Base-by-base conservation (phyloP, 2,113 vertebrate genomes). In the Pachycephala philippinensis region DNA sequence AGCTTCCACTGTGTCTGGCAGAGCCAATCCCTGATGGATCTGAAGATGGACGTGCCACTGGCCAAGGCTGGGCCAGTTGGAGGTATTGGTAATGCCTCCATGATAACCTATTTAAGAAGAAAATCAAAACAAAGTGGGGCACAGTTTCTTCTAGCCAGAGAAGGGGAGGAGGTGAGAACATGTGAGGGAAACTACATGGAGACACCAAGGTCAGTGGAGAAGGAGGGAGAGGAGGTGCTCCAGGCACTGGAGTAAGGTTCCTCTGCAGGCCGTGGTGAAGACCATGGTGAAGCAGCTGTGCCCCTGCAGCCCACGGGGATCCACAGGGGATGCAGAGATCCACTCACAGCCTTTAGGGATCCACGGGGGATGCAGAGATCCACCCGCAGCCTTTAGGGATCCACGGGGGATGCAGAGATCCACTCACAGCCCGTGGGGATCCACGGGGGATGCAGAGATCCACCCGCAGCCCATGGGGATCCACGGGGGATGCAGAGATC, bases 291-390 rank as follows among this genome's bases (percentile, higher is more conserved):
- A 7, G 21, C 40, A 65, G 61, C 39, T 65, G 60, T 64, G 76
- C 5, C 31, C 37, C 23, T 63, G 37, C 59, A 52, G 37, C 37
- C 47, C 6, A 0, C 22, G 28, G 44, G 40, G 16, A 44, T 44
- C 44, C 44, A 44, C 7, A 18, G 44, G 17, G 44, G 44, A 44
- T 44, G 18, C 44, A 44, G 44, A 44, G 44, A 44, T 57, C 33
- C 53, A 45, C 24, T 14, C 7, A 0, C 42, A 59, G 54, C 42
- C 40, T 8, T 0, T 57, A 11, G n/a, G 15, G 21, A 44, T 44
- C 44, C 44, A 18, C 18, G 17, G 17, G 44, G 44, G 44, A 44
- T 44, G 44, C 42, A 42, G 42, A 42, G 16, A 16, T 42, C 42
- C 42, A 42, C 42, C 15, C 15, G 15, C 42, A 42, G 42, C 42